Base-by-base conservation (phyloP, 1,140 invertebrate species). In the Gryllus bimaculatus region DNA sequence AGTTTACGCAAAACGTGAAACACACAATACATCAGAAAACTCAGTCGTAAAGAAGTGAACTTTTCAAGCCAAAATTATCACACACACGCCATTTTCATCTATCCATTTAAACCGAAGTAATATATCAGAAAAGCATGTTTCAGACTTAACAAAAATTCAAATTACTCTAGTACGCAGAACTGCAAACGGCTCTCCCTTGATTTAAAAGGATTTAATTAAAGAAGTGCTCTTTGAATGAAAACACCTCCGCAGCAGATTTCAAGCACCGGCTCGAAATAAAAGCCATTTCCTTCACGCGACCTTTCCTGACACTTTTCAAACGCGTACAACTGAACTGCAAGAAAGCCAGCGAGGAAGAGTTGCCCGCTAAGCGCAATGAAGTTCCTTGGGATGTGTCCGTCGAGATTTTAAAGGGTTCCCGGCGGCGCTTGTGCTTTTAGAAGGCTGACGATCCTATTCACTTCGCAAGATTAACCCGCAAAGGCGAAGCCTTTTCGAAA, bases 381-480 rank as follows among this genome's bases (percentile, higher is more conserved):
- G 54, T 66, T 66, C 54, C 54, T 18, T 66, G 10, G 10, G 10
- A 13, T 10, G 10, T 13, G 18, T 18, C 54, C 54, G 54, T 66
- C 18, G 2, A 66, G 54, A 66, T 39, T 66, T 66, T 66, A 66
- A 66, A 66, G 54, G 54, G 54, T 66, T 66, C 54, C 10, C 18
- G 54, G 7, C 10, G 18, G 18, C 10, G 10, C 18, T 66, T 66
- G 54, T 66, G 10, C 54, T 66, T 66, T 66, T 66, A 66, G 18
- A 66, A 66, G 54, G 54, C 54, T 66, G 54, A 66, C 18, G 54
- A 66, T 66, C 54, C 54, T 66, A 66, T 66, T 66, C 54, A 66
- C 54, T 66, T 66, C 10, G 10, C 54, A 18, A 18, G 54, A 66
- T 66, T 66, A 66, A 66, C 54, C 18, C 10, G 54, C 10, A 66